A percentile compares a stretch with the other conserved stretches of the same genome.
Conservation (phyloP, 2,797 vertebrate species). For the Chelmon rostratus region DNA sequence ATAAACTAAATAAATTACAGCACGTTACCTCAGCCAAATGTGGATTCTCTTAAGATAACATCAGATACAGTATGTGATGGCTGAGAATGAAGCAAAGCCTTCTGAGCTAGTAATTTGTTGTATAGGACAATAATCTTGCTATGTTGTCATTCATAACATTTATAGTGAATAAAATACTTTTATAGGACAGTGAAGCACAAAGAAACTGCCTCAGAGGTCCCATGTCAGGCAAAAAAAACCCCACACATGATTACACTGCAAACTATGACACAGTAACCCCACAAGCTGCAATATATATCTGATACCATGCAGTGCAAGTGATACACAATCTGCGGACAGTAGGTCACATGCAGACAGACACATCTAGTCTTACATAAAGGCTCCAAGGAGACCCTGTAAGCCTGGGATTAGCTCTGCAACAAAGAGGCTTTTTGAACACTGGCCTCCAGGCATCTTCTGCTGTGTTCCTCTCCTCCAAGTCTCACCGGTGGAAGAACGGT, state of each 20-base stretch:
- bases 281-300: neutral
- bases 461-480: neutral
- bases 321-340: constrained; percentile 39
- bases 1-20: neutral
- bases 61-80: neutral
- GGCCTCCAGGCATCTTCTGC: constrained; percentile 34
- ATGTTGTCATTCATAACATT: neutral
- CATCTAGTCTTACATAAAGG: constrained; percentile 55
- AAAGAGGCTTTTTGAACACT: constrained; percentile 73
- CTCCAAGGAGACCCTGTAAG: constrained; percentile 64
- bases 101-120: neutral
- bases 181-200: neutral
- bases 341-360: constrained; percentile 53
- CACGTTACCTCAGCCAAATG: neutral
- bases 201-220: neutral
- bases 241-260: neutral
- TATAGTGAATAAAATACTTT: neutral
- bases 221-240: neutral
- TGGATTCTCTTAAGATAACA: neutral
- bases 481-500: neutral
- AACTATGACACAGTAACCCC: constrained; percentile 17
- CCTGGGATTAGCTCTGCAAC: constrained; percentile 73
- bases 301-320: constrained; percentile 15
- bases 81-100: neutral
- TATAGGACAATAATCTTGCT: neutral